phyloP scores from a whole-genome alignment of 2,888 invertebrate genomes.

The Oscheius sp. region DNA sequence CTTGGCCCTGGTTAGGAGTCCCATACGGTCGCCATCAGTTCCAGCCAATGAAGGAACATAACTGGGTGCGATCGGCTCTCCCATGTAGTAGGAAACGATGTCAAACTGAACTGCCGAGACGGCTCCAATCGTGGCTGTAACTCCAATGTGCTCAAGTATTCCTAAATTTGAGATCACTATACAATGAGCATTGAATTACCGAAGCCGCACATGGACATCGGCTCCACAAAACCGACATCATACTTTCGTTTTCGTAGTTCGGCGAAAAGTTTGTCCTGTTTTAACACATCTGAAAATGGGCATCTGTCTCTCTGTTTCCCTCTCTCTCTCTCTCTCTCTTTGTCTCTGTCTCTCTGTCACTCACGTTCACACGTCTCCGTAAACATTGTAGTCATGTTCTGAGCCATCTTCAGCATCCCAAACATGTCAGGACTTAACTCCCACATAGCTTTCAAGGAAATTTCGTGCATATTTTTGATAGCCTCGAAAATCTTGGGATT shows the following conservation, averaged over 20 bases:
- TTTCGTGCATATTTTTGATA: neutral
- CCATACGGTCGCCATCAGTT: conserved; percentile 25
- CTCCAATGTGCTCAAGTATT: conserved; percentile 47
- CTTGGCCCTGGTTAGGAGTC: conserved; percentile 10
- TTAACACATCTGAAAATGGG: conserved; percentile 31
- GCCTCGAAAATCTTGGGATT: neutral
- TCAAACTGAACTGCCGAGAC: conserved; percentile 43
- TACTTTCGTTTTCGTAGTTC: conserved; percentile 48
- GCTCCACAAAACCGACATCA: conserved; percentile 57
- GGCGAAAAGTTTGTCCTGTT: conserved; percentile 40
- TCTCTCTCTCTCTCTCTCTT: no score
- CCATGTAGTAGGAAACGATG: conserved; percentile 44
- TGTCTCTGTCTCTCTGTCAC: neutral
- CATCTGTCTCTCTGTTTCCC: neutral
- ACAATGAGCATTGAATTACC: conserved; percentile 32
- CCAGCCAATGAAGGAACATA: conserved; percentile 24
- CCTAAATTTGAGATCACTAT: conserved; percentile 22
- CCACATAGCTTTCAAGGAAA: conserved; percentile 3
- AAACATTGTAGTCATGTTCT: conserved; percentile 7
- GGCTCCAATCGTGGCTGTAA: conserved; percentile 46
- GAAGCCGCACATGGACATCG: conserved; percentile 53
- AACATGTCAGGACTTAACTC: neutral
- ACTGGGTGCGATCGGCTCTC: conserved; percentile 34
- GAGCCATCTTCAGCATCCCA: neutral
- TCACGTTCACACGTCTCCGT: neutral